A percentile compares a stretch with the other conserved stretches of the same genome.
These are phyloP conservation scores for Nomada hirtipes DNA, from an alignment of 2,888 invertebrate genomes.

Conservation along the genomic window DNA sequence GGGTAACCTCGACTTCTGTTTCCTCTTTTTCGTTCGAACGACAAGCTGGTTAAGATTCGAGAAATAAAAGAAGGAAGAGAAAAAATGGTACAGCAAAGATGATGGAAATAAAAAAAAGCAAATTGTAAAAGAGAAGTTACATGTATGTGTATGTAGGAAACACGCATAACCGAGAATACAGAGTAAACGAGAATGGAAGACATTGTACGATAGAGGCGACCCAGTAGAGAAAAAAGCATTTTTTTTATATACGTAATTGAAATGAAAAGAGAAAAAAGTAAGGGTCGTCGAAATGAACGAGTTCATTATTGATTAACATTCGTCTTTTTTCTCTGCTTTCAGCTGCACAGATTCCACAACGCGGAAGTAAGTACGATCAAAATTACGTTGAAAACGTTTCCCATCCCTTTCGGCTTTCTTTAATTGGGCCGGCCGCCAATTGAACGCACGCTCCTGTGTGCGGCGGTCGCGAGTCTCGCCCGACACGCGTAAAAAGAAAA, in stretches of 20 bases:
- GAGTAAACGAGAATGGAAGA: conserved; percentile 3
- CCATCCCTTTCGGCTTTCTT: background rate
- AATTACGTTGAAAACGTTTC: conserved; percentile 55
- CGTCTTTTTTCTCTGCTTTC: conserved; percentile 86
- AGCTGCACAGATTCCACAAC: conserved; percentile 95
- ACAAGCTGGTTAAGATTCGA: background rate
- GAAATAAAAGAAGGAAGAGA: background rate
- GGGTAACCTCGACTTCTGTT: conserved; percentile 14
- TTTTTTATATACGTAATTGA: no score
- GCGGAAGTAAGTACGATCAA: conserved; percentile 91
- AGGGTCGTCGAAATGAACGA: conserved; percentile 56
- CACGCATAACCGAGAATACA: conserved; percentile 19
- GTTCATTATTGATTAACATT: conserved; percentile 72
- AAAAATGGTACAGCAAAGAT: background rate
- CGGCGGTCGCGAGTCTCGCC: background rate
- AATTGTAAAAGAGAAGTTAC: background rate
- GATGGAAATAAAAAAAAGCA: background rate
- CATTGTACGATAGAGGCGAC: conserved; percentile 11
- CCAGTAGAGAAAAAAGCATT: background rate
- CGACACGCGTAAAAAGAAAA: background rate
- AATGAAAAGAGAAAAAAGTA: background rate
- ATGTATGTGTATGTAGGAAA: conserved; percentile 17
- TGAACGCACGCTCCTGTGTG: background rate
- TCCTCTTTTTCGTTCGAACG: background rate
- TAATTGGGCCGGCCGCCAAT: conserved; percentile 32